Evolutionary conservation across 23 tunicate genomes (phyloP).

Genomic region (Trididemnum clinides): DNA sequence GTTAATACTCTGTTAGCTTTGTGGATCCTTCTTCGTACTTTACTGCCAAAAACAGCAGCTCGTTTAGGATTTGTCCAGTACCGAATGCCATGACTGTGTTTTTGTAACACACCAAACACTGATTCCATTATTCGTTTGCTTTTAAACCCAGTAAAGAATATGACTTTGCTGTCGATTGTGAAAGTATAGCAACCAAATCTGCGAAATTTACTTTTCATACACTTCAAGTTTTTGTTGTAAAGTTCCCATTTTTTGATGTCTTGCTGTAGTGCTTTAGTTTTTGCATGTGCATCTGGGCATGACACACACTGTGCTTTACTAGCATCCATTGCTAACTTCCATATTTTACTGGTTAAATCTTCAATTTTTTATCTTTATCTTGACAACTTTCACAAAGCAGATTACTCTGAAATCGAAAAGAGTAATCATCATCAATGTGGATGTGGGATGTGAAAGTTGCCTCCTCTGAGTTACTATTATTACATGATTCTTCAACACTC

Average conservation of each 20-base stretch:
- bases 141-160: not conserved
- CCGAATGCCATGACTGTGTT: not conserved
- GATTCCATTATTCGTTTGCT: not conserved
- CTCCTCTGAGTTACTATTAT: too few relatives aligned
- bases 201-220: not conserved
- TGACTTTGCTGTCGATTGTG: not conserved
- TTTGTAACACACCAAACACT: not conserved
- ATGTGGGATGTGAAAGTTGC: too few relatives aligned
- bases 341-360: too few relatives aligned
- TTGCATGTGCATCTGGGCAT: too few relatives aligned
- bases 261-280: too few relatives aligned
- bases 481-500: too few relatives aligned
- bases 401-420: not conserved
- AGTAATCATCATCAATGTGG: too few relatives aligned
- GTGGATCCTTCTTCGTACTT: not conserved
- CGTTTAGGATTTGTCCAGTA: not conserved
- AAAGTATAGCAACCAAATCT: not conserved
- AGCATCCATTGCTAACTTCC: too few relatives aligned
- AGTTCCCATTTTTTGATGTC: too few relatives aligned
- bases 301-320: too few relatives aligned
- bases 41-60: not conserved
- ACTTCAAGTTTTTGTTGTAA: too few relatives aligned
- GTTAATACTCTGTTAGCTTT: not conserved
- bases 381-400: not conserved
- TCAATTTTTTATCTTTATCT: not conserved